Conservation (phyloP, 2,113 vertebrate genomes). For the Entelurus aequoreus region DNA sequence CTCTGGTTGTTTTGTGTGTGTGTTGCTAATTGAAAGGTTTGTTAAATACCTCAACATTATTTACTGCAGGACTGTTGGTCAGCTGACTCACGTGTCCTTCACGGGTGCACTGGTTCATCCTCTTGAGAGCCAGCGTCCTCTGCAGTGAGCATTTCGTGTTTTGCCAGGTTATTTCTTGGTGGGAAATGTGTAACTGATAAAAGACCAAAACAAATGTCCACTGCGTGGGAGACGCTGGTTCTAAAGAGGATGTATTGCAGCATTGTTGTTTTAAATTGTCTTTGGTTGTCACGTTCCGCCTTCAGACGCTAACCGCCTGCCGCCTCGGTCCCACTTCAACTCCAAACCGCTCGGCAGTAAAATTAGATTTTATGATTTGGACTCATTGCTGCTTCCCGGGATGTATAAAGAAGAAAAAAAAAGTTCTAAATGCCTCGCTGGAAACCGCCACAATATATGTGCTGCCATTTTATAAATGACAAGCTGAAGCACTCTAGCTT, state of each 20-base stretch:
- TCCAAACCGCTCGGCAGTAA: conserved; percentile 24
- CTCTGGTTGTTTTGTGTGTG: conserved; percentile 12
- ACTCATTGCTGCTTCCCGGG: conserved; percentile 22
- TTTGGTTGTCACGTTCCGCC: conserved; percentile 23
- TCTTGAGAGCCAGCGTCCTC: too few species aligned
- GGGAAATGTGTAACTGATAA: too few species aligned
- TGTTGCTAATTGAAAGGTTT: conserved; percentile 57
- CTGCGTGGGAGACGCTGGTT: too few species aligned
- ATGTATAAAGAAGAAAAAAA: conserved; percentile 13
- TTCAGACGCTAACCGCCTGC: not conserved
- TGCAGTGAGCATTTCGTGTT: too few species aligned
- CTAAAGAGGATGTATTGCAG: not conserved
- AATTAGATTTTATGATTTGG: conserved; percentile 32
- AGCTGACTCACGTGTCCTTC: conserved; percentile 22
- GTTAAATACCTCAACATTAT: conserved; percentile 26
- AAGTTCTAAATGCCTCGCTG: conserved; percentile 16
- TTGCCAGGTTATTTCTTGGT: too few species aligned
- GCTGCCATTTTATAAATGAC: conserved; percentile 15
- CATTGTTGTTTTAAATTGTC: conserved; percentile 20
- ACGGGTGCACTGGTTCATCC: conserved; percentile 4
- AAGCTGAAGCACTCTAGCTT: not conserved
- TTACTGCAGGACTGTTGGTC: conserved; percentile 18
- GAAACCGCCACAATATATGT: conserved; percentile 13
- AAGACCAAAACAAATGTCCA: too few species aligned
- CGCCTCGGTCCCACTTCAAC: conserved; percentile 18